Percentiles rank a stretch among this genome's conserved stretches.
phyloP scores from a whole-genome alignment of 2,113 vertebrate species.

The Caretta caretta region DNA sequence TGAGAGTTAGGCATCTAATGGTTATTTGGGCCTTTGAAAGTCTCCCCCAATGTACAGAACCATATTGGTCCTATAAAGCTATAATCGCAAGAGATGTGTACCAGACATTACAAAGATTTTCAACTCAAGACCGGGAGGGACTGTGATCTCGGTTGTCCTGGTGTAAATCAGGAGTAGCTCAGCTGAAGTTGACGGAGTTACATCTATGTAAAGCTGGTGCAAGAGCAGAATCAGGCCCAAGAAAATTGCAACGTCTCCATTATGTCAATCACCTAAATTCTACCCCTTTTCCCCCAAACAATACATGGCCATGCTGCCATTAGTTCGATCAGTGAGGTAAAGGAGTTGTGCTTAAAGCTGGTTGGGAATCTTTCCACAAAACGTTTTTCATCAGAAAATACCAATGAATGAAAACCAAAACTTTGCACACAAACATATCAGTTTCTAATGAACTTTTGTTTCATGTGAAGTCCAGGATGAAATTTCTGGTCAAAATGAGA shows the following conservation, averaged over 20 bases:
- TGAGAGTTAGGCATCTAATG: not conserved
- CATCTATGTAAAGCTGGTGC: not conserved
- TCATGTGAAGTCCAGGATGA: no score
- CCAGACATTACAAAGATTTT: not conserved
- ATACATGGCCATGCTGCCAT: rapidly evolving
- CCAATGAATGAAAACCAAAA: not conserved
- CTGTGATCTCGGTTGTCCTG: no score
- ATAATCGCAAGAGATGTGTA: not conserved
- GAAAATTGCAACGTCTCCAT: not conserved
- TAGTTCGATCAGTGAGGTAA: rapidly evolving
- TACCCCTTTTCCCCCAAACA: not conserved
- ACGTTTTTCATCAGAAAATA: not conserved
- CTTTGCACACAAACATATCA: not conserved
- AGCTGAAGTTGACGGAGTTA: not conserved
- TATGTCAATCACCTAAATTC: not conserved
- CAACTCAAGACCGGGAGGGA: not conserved
- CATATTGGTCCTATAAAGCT: not conserved
- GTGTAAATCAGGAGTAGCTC: not conserved
- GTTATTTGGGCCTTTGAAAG: not conserved
- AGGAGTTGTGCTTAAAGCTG: not conserved
- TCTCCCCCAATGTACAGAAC: not conserved
- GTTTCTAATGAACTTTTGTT: no score
- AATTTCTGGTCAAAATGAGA: no score
- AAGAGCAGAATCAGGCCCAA: not conserved
- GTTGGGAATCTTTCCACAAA: not conserved